phyloP scores from a whole-genome alignment of 1,140 invertebrate genomes.

The Camponotus pennsylvanicus region DNA sequence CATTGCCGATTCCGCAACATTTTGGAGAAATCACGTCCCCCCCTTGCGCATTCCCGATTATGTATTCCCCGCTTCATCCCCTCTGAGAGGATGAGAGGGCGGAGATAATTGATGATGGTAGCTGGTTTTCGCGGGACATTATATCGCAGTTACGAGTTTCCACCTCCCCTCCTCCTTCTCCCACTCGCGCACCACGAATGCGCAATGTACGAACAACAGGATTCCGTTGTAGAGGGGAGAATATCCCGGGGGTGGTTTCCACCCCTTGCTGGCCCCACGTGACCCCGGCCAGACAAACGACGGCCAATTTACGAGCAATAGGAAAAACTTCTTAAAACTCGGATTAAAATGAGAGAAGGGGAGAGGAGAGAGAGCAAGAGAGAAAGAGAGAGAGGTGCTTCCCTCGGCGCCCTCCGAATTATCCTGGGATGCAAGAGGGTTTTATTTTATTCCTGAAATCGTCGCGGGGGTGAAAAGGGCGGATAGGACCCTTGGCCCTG shows the following conservation, averaged over 20 bases:
- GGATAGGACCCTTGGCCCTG: constrained; percentile 37
- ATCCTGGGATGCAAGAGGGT: constrained; percentile 59
- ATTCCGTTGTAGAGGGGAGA: constrained; percentile 26
- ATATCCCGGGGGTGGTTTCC: constrained; percentile 30
- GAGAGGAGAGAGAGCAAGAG: background rate
- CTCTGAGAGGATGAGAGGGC: constrained; percentile 39
- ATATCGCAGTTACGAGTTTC: constrained; percentile 76
- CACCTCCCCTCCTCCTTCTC: background rate
- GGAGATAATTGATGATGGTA: constrained; percentile 80
- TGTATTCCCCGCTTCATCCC: constrained; percentile 53
- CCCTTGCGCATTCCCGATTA: constrained; percentile 39
- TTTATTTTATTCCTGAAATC: constrained; percentile 79
- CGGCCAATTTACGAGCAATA: constrained; percentile 81
- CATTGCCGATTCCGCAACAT: background rate
- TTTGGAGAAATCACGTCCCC: constrained; percentile 37
- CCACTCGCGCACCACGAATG: constrained; percentile 29
- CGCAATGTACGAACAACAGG: constrained; percentile 35
- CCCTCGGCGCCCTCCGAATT: constrained; percentile 61
- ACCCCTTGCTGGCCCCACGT: constrained; percentile 62
- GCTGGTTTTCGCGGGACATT: constrained; percentile 76
- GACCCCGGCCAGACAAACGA: constrained; percentile 78
- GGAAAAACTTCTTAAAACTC: constrained; percentile 81
- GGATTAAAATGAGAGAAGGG: constrained; percentile 80
- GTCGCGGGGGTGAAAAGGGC: constrained; percentile 35
- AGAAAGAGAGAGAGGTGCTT: background rate